phyloP scores from a whole-genome alignment of 2,888 invertebrate genomes.

The Eurytoma californica region DNA sequence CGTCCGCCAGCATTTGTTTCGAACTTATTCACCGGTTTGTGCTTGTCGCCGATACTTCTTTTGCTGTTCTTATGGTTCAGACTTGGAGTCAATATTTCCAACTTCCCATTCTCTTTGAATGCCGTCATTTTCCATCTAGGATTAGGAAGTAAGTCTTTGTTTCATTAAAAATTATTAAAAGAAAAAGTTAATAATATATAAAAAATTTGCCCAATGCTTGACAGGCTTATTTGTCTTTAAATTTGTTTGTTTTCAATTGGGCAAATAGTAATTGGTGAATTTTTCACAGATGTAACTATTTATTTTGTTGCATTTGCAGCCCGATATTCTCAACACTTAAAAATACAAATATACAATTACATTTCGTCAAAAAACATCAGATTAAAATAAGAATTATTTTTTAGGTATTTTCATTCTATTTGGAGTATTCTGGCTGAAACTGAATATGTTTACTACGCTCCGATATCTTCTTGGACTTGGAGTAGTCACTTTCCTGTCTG shows the following conservation, averaged over 20 bases:
- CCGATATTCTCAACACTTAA: constrained; percentile 68
- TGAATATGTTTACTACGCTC: constrained; percentile 97
- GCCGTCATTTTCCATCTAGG: constrained; percentile 94
- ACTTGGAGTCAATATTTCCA: constrained; percentile 90
- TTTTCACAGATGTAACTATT: constrained; percentile 68
- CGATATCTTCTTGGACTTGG: constrained; percentile 91
- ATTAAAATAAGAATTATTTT: constrained; percentile 58
- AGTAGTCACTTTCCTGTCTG: constrained; percentile 92
- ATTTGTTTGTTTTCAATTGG: constrained; percentile 66
- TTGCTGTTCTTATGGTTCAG: constrained; percentile 90
- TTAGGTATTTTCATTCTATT: constrained; percentile 91
- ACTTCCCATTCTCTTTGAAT: constrained; percentile 86
- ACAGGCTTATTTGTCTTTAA: constrained; percentile 59
- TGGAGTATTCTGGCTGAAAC: constrained; percentile 91
- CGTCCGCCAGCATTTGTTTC: constrained; percentile 92
- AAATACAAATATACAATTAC: constrained; percentile 21
- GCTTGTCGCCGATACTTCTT: constrained; percentile 87
- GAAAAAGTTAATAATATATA: not conserved
- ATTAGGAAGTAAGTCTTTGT: constrained; percentile 80
- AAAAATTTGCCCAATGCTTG: constrained; percentile 63
- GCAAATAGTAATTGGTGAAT: constrained; percentile 68
- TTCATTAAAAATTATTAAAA: not conserved
- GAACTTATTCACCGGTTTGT: constrained; percentile 91
- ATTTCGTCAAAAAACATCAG: not conserved
- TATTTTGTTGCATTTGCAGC: constrained; percentile 67